Percentiles rank a stretch among this genome's conserved stretches.
Evolutionary conservation across 2,888 invertebrate genomes (phyloP).

Genomic region (Sussaba pulchella): DNA sequence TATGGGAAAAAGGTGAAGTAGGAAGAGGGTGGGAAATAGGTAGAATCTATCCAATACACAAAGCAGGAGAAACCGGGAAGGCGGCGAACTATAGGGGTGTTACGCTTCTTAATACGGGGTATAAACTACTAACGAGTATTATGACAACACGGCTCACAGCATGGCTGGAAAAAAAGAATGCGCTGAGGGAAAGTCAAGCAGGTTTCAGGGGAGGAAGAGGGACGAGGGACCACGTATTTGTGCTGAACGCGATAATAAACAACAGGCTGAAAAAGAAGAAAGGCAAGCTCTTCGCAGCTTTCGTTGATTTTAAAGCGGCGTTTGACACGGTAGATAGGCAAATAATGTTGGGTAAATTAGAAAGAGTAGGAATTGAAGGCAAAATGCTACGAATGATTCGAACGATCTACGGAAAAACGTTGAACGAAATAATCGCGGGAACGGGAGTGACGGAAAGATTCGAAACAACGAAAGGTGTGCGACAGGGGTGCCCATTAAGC

Average conservation of each 20-base stretch:
- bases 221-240: background rate
- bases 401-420: background rate
- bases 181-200: background rate
- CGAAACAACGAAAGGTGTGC: background rate
- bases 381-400: background rate
- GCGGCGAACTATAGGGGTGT: background rate
- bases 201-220: background rate
- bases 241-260: background rate
- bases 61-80: background rate
- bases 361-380: background rate
- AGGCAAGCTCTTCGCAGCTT: background rate
- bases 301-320: background rate
- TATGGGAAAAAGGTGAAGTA: conserved; percentile 37
- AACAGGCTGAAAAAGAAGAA: background rate
- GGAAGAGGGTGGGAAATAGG: background rate
- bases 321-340: background rate
- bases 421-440: background rate
- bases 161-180: background rate
- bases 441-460: background rate
- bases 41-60: background rate
- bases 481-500: background rate
- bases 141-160: background rate
- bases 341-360: background rate
- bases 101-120: background rate
- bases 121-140: background rate